These are phyloP conservation scores for Ranitomeya imitator DNA, from an alignment of 2,113 vertebrate species.

Conservation along the genomic window DNA sequence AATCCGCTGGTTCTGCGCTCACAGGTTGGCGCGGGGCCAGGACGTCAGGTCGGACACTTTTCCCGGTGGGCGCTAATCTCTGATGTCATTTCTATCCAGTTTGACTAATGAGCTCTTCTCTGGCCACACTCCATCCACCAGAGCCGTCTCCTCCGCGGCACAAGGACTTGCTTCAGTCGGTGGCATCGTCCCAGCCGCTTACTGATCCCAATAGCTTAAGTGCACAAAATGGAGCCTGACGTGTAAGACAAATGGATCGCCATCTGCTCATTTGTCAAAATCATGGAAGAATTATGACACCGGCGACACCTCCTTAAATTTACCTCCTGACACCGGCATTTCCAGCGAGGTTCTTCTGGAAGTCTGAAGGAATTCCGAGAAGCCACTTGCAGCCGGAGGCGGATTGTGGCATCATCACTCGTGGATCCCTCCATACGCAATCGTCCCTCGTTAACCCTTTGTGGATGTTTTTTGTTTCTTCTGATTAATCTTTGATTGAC, in stretches of 20 bases:
- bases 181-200: conserved; percentile 70
- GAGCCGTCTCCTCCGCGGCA: conserved; percentile 71
- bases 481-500: neutral
- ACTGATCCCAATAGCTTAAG: conserved; percentile 73
- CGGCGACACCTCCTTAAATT: conserved; percentile 67
- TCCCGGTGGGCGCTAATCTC: conserved; percentile 74
- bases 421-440: neutral
- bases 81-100: conserved; percentile 74
- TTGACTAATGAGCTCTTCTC: conserved; percentile 73
- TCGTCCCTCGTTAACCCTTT: neutral
- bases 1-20: conserved; percentile 57
- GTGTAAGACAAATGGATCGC: conserved; percentile 40
- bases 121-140: conserved; percentile 72
- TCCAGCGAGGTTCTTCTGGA: conserved; percentile 39
- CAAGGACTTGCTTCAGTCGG: conserved; percentile 68
- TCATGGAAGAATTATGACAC: conserved; percentile 67
- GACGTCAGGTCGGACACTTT: conserved; percentile 71
- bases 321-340: conserved; percentile 65
- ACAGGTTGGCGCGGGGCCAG: conserved; percentile 71
- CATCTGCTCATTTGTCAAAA: conserved; percentile 60
- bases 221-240: conserved; percentile 73
- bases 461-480: neutral
- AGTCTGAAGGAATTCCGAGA: neutral
- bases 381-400: neutral
- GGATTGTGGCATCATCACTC: neutral